Percentiles rank a stretch among this genome's conserved stretches.
phyloP scores from a whole-genome alignment of 37 sponge, comb jelly and placozoan species.

The Corticium candelabrum region DNA sequence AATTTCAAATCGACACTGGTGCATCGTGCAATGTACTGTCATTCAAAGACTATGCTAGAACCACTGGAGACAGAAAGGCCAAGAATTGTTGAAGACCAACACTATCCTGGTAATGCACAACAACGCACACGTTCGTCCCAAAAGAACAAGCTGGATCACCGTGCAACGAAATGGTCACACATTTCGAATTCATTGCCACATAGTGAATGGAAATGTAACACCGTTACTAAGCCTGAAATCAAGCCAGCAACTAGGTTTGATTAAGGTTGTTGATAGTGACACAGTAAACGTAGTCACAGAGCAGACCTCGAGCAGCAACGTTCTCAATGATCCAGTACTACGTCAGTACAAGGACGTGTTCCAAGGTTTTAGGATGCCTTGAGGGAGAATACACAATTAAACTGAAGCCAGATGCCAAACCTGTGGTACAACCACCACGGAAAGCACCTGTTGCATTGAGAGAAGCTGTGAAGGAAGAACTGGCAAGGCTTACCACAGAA shows the following conservation, averaged over 20 bases:
- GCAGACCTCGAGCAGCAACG: no score
- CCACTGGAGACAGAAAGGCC: no score
- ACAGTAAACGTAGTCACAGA: background rate
- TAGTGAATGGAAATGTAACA: constrained; percentile 11
- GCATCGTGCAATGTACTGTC: constrained; percentile 38
- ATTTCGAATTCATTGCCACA: no score
- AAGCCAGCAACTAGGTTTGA: background rate
- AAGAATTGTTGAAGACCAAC: no score
- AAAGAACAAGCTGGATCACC: no score
- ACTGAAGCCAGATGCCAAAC: background rate
- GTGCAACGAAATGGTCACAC: no score
- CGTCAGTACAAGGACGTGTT: background rate
- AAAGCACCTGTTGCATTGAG: constrained; percentile 20
- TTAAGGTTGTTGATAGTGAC: background rate
- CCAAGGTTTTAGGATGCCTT: constrained; percentile 25
- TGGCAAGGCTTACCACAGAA: constrained; percentile 6
- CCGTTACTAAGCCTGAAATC: background rate
- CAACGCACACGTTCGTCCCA: no score
- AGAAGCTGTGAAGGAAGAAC: constrained; percentile 9
- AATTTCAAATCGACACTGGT: constrained; percentile 32
- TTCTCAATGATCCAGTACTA: background rate
- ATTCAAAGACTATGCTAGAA: background rate
- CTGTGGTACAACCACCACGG: constrained; percentile 20
- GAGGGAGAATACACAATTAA: constrained; percentile 26
- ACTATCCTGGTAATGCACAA: no score